Evolutionary conservation across 2,888 invertebrate species (phyloP), one percentile per base, ranked within the genome.

Genomic region (Drosophila helvetica): DNA sequence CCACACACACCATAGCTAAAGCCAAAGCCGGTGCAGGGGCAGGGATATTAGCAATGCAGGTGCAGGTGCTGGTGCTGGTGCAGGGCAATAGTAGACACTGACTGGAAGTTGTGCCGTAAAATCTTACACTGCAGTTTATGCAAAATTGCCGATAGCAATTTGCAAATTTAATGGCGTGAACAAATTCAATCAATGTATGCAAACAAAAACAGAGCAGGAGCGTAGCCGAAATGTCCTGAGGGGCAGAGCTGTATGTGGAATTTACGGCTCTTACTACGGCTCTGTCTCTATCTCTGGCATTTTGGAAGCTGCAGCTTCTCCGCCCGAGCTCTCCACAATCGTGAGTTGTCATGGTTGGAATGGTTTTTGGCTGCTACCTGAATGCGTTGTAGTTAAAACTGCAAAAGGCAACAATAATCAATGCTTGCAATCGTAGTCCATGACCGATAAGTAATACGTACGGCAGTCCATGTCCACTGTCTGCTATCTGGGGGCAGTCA

Each of bases 131-230:
- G 77, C 78, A 89, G 79, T 86, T 89, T 91, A 91, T 91, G 91
- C 91, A 90, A 90, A 90, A 83, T 90, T 88, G 87, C 87, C 90
- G 90, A 90, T 90, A 90, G 90, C 91, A 90, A 90, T 91, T 90
- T 90, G 90, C 90, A 90, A 87, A 90, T 90, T 90, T 91, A 91
- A 90, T 90, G 90, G 88, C 89, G 91, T 90, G 90, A 90, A 90
- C 91, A 90, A 90, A 90, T 90, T 91, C 90, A 90, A 91, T 90
- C 90, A 89, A 88, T 90, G 89, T 86, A 78, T 88, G 88, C 83
- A 87, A 87, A 87, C 86, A 87, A 83, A 77, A 78, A 77, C 74
- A 78, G 65, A 38, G 33, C 33, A 33, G 33, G 10, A 25, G 22
- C 43, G 50, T 60, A 48, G 53, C 51, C 57, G 12, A 12, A 12